Evolutionary conservation across 1,140 invertebrate species (phyloP), one percentile per base, ranked within the genome.

Genomic region (Tigriopus japonicus): DNA sequence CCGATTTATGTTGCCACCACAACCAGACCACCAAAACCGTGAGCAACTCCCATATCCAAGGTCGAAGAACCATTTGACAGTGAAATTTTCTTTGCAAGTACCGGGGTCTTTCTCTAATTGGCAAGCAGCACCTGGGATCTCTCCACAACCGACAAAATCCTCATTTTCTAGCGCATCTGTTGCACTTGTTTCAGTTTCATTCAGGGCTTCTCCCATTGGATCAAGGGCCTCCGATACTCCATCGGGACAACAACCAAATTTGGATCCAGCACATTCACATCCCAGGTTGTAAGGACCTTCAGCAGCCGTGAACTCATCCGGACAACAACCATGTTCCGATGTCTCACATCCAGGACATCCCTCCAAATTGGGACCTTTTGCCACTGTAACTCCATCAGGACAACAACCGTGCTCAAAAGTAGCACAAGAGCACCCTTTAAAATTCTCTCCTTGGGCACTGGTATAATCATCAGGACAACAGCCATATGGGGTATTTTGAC

Each of bases 21-120:
- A 95, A 28, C 90, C 89, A 28, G 91, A 88, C 69, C 93, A 96
- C 87, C 88, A 94, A 73, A 96, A 97, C 51, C 86, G 75, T 0
- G 83, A 83, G 69, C 93, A 96, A 14, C 84, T 83, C 14, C 87
- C 88, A 70, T 92, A 92, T 15, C 81, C 76, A 60, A 80, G 80
- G 67, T 95, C 86, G 69, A 83, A 96, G 77, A 80, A 92, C 84
- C 86, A 94, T 17, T 61, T 81, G 55, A 91, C 82, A 0, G 83
- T 83, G 71, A 83, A 94, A 68, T 92, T 86, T 19, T 79, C 73
- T 21, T 79, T 73, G 68, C 89, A 91, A 0, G 77, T 66, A 0
- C 89, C 89, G 10, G 81, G 76, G 63, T 90, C 86, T 63, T 82
- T 84, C 0, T 79, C 72, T 53, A 87, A 69, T 0, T 73, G 76